Evolutionary conservation across 2,888 invertebrate genomes (phyloP), one percentile per base, ranked within the genome.

Genomic region (Limenitis camilla): DNA sequence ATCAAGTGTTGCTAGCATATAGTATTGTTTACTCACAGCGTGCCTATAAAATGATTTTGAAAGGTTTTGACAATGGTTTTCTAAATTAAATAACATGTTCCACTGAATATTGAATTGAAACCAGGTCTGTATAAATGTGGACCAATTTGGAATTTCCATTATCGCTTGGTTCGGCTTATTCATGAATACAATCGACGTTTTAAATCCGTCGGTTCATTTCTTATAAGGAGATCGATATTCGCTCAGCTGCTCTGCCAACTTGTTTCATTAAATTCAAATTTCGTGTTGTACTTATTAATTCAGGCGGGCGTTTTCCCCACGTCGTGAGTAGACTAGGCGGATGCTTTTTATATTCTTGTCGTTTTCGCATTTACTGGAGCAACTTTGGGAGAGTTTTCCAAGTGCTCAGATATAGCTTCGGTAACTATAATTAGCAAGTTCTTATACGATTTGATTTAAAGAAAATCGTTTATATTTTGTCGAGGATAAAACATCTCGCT

Each of bases 231-330:
- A 86, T 86, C 86, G 74, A 85, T 84, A 78, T 66, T 64, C 74
- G 73, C 79, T 83, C 86, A 83, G 85, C 85, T 81, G 84, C 68
- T 78, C 64, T 73, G 71, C 77, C 72, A 88, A 88, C 81, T 88
- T 88, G 87, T 88, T 87, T 88, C 87, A 88, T 88, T 88, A 88
- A 87, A 88, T 88, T 88, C 86, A 88, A 87, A 88, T 88, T 88
- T 85, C 81, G 81, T 84, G 87, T 86, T 87, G 79, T 83, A 85
- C 81, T 88, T 88, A 88, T 88, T 87, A 88, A 88, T 87, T 88
- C 85, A 84, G 75, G 72, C 68, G 71, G 69, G 67, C 76, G 77
- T 76, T 80, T 76, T 69, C 71, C 72, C 75, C 75, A 78, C 82
- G 77, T 71, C 66, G 69, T 67, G 65, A 65, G 69, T 72, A 66